Base-by-base conservation (phyloP, 2,888 invertebrate genomes). In the Tridacna gigas region DNA sequence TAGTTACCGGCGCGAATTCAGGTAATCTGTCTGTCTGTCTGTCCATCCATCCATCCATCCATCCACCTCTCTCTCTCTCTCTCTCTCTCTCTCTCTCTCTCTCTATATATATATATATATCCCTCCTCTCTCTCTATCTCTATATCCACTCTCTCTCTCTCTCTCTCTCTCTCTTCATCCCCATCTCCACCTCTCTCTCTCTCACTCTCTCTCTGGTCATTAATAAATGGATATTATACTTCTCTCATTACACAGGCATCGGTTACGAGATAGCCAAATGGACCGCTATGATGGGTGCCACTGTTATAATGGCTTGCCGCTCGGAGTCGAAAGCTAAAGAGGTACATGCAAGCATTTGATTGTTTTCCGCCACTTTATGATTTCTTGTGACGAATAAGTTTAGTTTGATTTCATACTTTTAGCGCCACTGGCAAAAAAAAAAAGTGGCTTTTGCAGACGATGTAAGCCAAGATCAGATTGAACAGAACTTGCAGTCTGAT, bases 241-340 rank as follows among this genome's bases (percentile, higher is more conserved):
- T 37, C 37, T 37, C 37, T 37, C 37, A 37, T 37, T 37, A 37
- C 2, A 20, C 47, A 87, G 91, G 90, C 65, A 80, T 90, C 22
- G 91, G 91, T 0, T 90, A 89, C 77, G 89, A 91, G 71, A 85
- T 89, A 18, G 89, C 90, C 25, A 91, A 90, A 86, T 86, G 88
- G 86, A 73, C 86, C 4, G 89, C 91, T 11, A 89, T 90, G 83
- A 88, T 90, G 89, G 90, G 91, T 12, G 91, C 88, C 4, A 87
- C 86, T 0, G 91, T 90, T 12, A 89, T 90, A 45, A 79, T 90
- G 47, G 90, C 91, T n/a, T 90, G 90, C 63, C 82, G 91, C 20
- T 90, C 90, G 45, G 88, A 91, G 65, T 79, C 83, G n/a, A 84
- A 89, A 28, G 87, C 91, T 0, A 79, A 47, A 51, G 81, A 84